Evolutionary conservation across 23 tunicate species (phyloP).

Genomic region (Trididemnum clinides): DNA sequence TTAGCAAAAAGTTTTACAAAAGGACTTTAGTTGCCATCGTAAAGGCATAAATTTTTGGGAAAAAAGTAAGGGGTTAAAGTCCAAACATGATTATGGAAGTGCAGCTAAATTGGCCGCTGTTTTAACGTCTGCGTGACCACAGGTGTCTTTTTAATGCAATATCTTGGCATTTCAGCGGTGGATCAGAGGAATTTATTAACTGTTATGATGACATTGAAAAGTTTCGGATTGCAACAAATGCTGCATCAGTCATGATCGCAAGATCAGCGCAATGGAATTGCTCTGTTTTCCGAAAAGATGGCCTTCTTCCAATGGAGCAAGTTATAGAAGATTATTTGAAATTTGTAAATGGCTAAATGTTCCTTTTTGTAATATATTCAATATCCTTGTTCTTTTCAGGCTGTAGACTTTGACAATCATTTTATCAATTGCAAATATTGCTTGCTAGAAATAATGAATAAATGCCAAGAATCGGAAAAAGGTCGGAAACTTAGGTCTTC

Average conservation of each 20-base stretch:
- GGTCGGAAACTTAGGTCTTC: constrained; percentile 59
- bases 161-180: constrained; percentile 76
- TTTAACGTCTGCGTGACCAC: too few relatives aligned
- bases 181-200: constrained; percentile 66
- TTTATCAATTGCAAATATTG: constrained; percentile 88
- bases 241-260: constrained; percentile 91
- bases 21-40: too few relatives aligned
- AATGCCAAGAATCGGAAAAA: constrained; percentile 56
- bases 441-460: constrained; percentile 78
- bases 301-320: constrained; percentile 67
- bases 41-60: too few relatives aligned
- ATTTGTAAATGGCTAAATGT: constrained; percentile 43
- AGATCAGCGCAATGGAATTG: constrained; percentile 82
- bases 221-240: constrained; percentile 60
- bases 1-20: too few relatives aligned
- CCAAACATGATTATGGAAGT: too few relatives aligned
- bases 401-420: constrained; percentile 76
- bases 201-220: constrained; percentile 78
- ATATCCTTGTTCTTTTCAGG: too few relatives aligned
- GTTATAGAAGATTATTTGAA: constrained; percentile 76
- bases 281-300: constrained; percentile 90
- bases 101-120: too few relatives aligned
- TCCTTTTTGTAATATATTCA: too few relatives aligned
- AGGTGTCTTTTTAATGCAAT: too few relatives aligned
- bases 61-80: too few relatives aligned